phyloP scores from a whole-genome alignment of 2,888 invertebrate genomes.

The Drosophila melanocephala region DNA sequence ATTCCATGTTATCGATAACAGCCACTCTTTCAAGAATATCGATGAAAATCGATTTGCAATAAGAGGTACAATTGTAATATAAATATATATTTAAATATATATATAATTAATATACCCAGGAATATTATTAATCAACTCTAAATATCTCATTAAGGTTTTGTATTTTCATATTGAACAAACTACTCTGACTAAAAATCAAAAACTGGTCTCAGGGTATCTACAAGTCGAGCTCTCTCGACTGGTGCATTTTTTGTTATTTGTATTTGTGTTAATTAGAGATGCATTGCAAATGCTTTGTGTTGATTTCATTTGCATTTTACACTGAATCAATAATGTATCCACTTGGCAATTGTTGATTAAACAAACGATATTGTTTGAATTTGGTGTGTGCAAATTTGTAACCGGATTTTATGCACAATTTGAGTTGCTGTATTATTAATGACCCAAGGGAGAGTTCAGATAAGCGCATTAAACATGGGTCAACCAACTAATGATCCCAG shows the following conservation, averaged over 20 bases:
- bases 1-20: neutral
- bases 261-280: slow-evolving; percentile 8
- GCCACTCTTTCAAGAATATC: neutral
- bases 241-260: neutral
- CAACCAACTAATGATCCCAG: slow-evolving; percentile 28
- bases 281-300: slow-evolving; percentile 1
- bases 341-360: slow-evolving; percentile 17
- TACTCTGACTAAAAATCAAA: neutral
- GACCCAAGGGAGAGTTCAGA: slow-evolving; percentile 14
- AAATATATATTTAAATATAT: rapidly evolving
- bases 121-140: neutral
- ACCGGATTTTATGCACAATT: slow-evolving; percentile 30
- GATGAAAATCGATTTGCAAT: neutral
- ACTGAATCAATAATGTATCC: slow-evolving; percentile 1
- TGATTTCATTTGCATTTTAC: neutral
- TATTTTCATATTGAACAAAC: neutral
- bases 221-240: neutral
- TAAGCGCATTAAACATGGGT: slow-evolving; percentile 44
- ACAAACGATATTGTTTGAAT: slow-evolving; percentile 11
- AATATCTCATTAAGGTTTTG: neutral
- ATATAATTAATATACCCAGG: neutral
- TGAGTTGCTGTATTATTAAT: slow-evolving; percentile 15
- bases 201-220: neutral
- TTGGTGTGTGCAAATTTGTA: slow-evolving; percentile 13
- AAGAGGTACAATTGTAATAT: neutral